Conservation (phyloP, 2,888 invertebrate species). For the Argynnis bischoffii region DNA sequence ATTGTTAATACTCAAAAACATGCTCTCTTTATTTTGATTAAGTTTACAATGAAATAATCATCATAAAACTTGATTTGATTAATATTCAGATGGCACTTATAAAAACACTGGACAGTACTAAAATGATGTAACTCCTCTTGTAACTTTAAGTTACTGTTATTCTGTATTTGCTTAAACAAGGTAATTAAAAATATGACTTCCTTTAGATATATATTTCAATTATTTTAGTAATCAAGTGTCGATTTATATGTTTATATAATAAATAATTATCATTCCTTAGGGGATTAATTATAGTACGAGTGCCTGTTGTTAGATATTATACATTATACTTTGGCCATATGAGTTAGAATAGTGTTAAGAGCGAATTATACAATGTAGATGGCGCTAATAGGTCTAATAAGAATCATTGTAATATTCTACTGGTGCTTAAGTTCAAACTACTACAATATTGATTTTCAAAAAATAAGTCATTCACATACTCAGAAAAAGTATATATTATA, state of each 20-base stretch:
- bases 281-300: conserved; percentile 16
- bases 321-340: conserved; percentile 19
- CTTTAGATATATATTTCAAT: no score
- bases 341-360: conserved; percentile 22
- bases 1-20: conserved; percentile 32
- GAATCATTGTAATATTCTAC: conserved; percentile 8
- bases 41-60: neutral
- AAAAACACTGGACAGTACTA: no score
- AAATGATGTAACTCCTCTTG: no score
- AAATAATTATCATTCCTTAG: conserved; percentile 11
- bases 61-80: neutral
- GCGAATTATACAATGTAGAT: conserved; percentile 30
- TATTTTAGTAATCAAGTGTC: no score
- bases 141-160: neutral
- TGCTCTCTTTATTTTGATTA: conserved; percentile 28
- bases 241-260: neutral
- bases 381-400: conserved; percentile 28
- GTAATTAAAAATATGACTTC: neutral
- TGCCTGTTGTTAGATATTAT: conserved; percentile 19
- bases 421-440: conserved; percentile 20
- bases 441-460: neutral
- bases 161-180: neutral
- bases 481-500: neutral
- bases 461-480: neutral
- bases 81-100: no score